Evolutionary conservation across 2,797 vertebrate genomes (phyloP).

Genomic region (Coreius guichenoti): DNA sequence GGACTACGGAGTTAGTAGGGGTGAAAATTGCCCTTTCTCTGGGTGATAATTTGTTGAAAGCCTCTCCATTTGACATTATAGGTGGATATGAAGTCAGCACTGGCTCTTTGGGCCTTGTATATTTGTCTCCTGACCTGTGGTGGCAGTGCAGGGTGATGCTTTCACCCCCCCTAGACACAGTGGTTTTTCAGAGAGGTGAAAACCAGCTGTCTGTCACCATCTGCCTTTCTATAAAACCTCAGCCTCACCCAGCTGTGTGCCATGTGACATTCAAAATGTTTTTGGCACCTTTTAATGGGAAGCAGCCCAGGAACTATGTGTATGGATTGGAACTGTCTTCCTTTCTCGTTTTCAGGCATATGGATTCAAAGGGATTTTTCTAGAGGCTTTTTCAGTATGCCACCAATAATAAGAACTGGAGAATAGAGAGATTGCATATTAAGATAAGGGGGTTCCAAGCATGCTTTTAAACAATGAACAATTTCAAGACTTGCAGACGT

Average conservation of each 20-base stretch:
- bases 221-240: slow-evolving; percentile 41
- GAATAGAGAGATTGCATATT: slow-evolving; percentile 33
- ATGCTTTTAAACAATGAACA: slow-evolving; percentile 42
- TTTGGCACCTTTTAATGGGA: slow-evolving; percentile 64
- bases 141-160: slow-evolving; percentile 31
- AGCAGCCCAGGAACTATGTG: slow-evolving; percentile 22
- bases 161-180: slow-evolving; percentile 47
- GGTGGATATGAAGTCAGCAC: slow-evolving; percentile 40
- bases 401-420: slow-evolving; percentile 25
- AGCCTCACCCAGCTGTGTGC: slow-evolving; percentile 56
- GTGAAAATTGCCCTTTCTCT: slow-evolving; percentile 64
- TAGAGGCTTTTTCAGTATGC: neutral
- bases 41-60: slow-evolving; percentile 64
- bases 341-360: slow-evolving; percentile 29
- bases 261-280: slow-evolving; percentile 50
- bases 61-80: slow-evolving; percentile 58
- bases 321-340: slow-evolving; percentile 22
- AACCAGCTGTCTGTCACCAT: slow-evolving; percentile 67
- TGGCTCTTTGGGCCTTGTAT: slow-evolving; percentile 42
- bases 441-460: slow-evolving; percentile 1
- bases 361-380: slow-evolving; percentile 10
- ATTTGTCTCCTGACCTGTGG: slow-evolving; percentile 53
- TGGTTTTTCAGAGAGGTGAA: slow-evolving; percentile 60
- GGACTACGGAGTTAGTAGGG: slow-evolving; percentile 46
- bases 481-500: slow-evolving; percentile 23